Evolutionary conservation across 2,888 invertebrate genomes (phyloP).

Genomic region (Petrophora chlorosata): DNA sequence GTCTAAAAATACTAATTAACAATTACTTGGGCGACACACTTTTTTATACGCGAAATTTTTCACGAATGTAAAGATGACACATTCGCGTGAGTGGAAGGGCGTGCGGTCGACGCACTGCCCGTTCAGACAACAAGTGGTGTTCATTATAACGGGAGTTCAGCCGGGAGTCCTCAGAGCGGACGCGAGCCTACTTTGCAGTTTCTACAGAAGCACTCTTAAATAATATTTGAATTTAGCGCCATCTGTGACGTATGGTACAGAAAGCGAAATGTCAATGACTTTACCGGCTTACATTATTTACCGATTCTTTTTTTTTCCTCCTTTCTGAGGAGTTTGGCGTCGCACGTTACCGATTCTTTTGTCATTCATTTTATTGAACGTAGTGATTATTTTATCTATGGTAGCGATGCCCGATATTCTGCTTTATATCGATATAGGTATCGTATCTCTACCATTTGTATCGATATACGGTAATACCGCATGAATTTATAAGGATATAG

Average conservation of each 20-base stretch:
- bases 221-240: conserved; percentile 55
- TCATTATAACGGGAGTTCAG: conserved; percentile 82
- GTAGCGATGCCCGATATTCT: too few relatives aligned
- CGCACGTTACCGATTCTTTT: too few relatives aligned
- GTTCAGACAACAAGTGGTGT: conserved; percentile 78
- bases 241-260: conserved; percentile 53
- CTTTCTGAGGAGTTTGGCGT: too few relatives aligned
- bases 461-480: too few relatives aligned
- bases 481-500: too few relatives aligned
- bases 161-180: conserved; percentile 69
- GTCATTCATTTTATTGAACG: too few relatives aligned
- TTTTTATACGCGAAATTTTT: conserved; percentile 70
- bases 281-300: conserved; percentile 36
- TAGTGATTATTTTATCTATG: too few relatives aligned
- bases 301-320: conserved; percentile 38
- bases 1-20: conserved; percentile 49
- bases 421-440: too few relatives aligned
- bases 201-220: conserved; percentile 31
- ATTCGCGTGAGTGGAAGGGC: conserved; percentile 78
- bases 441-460: too few relatives aligned
- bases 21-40: conserved; percentile 57
- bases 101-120: conserved; percentile 83
- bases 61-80: conserved; percentile 72
- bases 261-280: too few relatives aligned
- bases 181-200: conserved; percentile 60